Base-by-base conservation (phyloP, 1,140 invertebrate genomes). In the Littorina saxatilis region DNA sequence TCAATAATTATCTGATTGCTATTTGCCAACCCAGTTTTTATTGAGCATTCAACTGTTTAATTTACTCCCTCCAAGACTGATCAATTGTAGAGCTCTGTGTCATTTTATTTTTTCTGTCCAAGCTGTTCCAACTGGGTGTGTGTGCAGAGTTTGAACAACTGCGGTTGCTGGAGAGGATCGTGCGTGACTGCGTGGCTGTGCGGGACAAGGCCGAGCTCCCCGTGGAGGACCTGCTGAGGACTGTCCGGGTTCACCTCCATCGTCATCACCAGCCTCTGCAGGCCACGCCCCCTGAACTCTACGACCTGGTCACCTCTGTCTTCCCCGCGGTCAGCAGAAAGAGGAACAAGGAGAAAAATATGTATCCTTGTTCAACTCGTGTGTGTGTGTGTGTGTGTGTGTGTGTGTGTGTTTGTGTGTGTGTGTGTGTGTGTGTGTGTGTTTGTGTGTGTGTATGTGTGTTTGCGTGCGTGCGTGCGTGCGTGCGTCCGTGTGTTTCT, bases 301-400 rank as follows among this genome's bases (percentile, higher is more conserved):
- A 23, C 32, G 35, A 76, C 47, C 55, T n/a, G 50, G 74, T 58
- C 29, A 55, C 74, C 47, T 2, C 1, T 13, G 29, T 58, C 27
- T 58, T 52, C 52, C 50, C 52, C 17, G 2, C 7, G 11, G 52
- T 76, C 50, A 29, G 27, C 5, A 32, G 50, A 15, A 76, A 76
- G 74, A 76, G 55, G 27, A 76, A 76, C 74, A 76, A 58, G 29
- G 13, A 50, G 13, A 32, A 20, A 32, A 76, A 76, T 23, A 50
- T 76, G 74, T 76, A 76, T 76, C 74, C 74, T 76, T 76, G 9
- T 0, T 13, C n/a, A 43, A 17, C 13, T 29, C 11, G 9, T 11
- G 47, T 11, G 66, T 68, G 35, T 68, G 66, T 68, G 66, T 68
- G 66, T 68, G 66, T 68, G 66, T 68, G 66, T 68, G 66, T 68